Evolutionary conservation across 2,113 vertebrate species (phyloP), one percentile per base, ranked within the genome.

Genomic region (Pluvianellus socialis): DNA sequence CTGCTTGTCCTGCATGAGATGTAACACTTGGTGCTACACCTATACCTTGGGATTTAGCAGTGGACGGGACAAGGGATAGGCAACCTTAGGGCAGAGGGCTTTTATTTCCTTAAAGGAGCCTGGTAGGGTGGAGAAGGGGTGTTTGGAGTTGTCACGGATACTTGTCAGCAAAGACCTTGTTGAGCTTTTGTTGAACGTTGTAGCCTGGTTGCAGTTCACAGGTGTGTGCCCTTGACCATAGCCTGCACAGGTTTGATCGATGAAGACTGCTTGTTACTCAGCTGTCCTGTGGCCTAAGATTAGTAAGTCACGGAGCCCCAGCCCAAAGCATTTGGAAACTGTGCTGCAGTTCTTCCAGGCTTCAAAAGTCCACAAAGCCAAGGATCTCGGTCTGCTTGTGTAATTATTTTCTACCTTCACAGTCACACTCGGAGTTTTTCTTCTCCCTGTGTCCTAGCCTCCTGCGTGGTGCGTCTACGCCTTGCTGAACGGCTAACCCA

Each of bases 401-500:
- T 56, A 40, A 44, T 79, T 92, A 21, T 9, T 23, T 40, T 82
- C 45, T 44, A 30, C 58, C 23, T 88, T 90, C 2, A 4, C 47
- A 59, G 30, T 12, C 10, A 3, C 56, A 11, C 75, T 71, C 81
- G 59, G 72, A 62, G n/a, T 17, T 85, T 88, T 82, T 61, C 5
- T 75, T 88, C 15, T 84, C 9, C n/a, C 17, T 26, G 24, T 2
- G 6, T 50, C 49, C 49, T 50, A 13, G 24, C 49, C 49, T 50
- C n/a, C 17, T 26, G 24, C 2, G 3, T 14, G 3, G 52, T 11
- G 26, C 47, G 47, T 32, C 40, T 83, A 0, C 0, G 5, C 28
- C 33, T 80, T 53, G 49, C 71, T 88, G 42, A 20, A n/a, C 3
- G 9, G n/a, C 32, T 67, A 30, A 59, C 3, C 8, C 45, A 10